Conservation (phyloP, 2,888 invertebrate species). For the Drosophila subsilvestris region DNA sequence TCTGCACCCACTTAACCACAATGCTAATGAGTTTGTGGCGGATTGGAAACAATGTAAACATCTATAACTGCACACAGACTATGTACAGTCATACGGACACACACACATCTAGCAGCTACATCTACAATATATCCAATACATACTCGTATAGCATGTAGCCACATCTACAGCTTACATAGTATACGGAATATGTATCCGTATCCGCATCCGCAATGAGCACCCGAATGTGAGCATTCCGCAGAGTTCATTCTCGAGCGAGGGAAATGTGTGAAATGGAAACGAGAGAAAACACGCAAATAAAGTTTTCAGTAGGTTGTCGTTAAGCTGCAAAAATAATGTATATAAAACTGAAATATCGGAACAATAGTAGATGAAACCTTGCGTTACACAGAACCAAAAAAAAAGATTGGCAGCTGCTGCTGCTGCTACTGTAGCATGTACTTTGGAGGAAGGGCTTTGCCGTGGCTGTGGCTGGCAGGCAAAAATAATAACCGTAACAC, state of each 20-base stretch:
- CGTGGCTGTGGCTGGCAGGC: conserved; percentile 35
- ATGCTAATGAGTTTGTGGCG: conserved; percentile 62
- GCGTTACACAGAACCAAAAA: conserved; percentile 9
- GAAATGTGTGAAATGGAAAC: background rate
- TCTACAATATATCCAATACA: background rate
- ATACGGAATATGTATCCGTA: background rate
- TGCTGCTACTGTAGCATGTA: background rate
- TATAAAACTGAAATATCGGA: conserved; percentile 2
- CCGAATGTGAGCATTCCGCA: background rate
- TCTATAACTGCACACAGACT: conserved; percentile 9
- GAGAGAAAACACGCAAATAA: conserved; percentile 2
- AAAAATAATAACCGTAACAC: conserved; percentile 45
- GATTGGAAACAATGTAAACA: conserved; percentile 46
- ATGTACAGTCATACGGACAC: background rate
- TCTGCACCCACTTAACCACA: conserved; percentile 27
- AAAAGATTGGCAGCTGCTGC: conserved; percentile 29
- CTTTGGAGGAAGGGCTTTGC: conserved; percentile 12
- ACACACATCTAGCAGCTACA: background rate
- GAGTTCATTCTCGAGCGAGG: background rate
- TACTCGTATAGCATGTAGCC: background rate
- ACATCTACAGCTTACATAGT: no score
- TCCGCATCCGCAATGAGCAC: conserved; percentile 8
- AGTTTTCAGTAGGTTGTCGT: background rate
- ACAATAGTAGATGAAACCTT: conserved; percentile 5
- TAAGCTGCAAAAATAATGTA: background rate